A percentile compares a stretch with the other conserved stretches of the same genome.
Conservation (phyloP, 2,888 invertebrate genomes). For the Ophion costatus region DNA sequence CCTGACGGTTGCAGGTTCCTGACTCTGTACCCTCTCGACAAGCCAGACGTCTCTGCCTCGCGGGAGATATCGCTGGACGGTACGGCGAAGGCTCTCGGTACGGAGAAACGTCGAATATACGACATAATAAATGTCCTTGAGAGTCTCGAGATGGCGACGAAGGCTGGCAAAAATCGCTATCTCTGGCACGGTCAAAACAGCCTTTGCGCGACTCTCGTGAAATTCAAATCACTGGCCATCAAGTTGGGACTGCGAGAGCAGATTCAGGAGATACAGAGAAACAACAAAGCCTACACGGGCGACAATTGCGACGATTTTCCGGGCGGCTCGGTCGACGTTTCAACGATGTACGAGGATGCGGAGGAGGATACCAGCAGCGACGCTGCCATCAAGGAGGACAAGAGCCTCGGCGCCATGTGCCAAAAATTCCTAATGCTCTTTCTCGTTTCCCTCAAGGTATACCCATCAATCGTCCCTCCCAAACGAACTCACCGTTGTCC, state of each 20-base stretch:
- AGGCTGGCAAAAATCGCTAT: conserved; percentile 88
- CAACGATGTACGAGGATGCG: conserved; percentile 68
- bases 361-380: conserved; percentile 78
- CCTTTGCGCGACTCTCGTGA: conserved; percentile 86
- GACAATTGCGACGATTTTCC: conserved; percentile 66
- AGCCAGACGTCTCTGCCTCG: conserved; percentile 82
- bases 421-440: conserved; percentile 90
- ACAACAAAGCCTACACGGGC: conserved; percentile 71
- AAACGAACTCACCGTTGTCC: neutral
- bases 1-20: conserved; percentile 84
- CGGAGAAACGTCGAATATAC: conserved; percentile 89
- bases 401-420: conserved; percentile 88
- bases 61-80: conserved; percentile 87
- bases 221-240: conserved; percentile 86
- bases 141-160: conserved; percentile 89
- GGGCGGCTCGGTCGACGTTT: conserved; percentile 53
- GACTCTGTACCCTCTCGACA: conserved; percentile 85
- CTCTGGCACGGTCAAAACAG: conserved; percentile 88
- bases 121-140: conserved; percentile 90
- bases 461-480: neutral
- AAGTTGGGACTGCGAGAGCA: conserved; percentile 85
- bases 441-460: conserved; percentile 87
- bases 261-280: conserved; percentile 80
- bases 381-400: conserved; percentile 86
- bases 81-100: conserved; percentile 87